A percentile compares a stretch with the other conserved stretches of the same genome.
Conservation (phyloP, 1,140 invertebrate genomes). For the Muscidifurax raptorellus region DNA sequence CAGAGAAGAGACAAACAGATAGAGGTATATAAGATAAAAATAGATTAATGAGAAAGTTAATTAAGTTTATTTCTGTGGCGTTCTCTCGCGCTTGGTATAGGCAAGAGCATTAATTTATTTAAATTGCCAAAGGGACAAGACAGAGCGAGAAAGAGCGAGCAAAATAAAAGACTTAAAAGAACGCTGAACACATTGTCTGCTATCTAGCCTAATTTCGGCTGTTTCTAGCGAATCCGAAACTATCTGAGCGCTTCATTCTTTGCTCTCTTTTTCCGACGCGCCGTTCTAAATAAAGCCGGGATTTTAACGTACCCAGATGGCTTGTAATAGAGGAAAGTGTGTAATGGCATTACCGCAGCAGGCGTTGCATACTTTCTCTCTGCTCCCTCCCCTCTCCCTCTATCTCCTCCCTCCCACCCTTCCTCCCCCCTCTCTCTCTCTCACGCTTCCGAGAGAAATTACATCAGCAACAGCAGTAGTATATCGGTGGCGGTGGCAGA, state of each 20-base stretch:
- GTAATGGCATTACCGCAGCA: constrained; percentile 5
- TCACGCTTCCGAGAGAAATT: not conserved
- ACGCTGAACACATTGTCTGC: not conserved
- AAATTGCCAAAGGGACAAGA: constrained; percentile 2
- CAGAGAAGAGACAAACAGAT: not conserved
- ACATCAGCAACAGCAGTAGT: not conserved
- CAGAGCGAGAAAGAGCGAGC: not conserved
- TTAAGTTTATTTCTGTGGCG: constrained; percentile 3
- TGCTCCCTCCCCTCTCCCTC: not conserved
- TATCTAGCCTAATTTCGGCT: not conserved
- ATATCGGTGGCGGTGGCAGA: not conserved
- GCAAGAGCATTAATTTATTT: constrained; percentile 6
- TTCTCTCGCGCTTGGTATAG: not conserved
- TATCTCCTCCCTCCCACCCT: not conserved
- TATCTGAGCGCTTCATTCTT: constrained; percentile 28
- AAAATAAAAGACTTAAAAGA: not conserved
- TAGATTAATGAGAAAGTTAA: constrained; percentile 26
- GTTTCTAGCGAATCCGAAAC: not conserved
- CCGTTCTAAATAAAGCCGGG: not conserved
- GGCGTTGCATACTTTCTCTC: not conserved
- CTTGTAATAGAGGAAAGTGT: constrained; percentile 20
- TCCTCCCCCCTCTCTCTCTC: not conserved
- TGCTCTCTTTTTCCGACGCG: constrained; percentile 3
- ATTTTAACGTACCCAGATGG: constrained; percentile 14
- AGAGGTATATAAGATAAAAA: not conserved